Percentiles rank a stretch among this genome's conserved stretches.
phyloP scores from a whole-genome alignment of 2,797 vertebrate species.

The Odontamblyopus rebecca region DNA sequence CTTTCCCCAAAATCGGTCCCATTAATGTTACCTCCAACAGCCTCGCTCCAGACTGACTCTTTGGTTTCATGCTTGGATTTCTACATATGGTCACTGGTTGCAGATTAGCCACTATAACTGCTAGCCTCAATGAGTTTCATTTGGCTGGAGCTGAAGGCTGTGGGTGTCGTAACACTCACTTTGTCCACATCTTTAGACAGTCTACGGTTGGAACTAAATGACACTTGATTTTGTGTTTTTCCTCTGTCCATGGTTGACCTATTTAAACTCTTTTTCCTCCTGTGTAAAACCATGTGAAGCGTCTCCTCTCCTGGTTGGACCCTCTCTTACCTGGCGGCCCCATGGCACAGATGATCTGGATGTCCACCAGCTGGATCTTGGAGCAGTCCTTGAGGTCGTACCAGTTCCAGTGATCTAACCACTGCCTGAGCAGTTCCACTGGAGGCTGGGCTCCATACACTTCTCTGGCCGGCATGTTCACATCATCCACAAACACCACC shows the following conservation, averaged over 20 bases:
- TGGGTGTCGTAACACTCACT: too few relatives aligned
- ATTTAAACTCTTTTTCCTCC: not conserved
- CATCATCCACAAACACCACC: constrained; percentile 93
- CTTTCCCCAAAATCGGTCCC: too few relatives aligned
- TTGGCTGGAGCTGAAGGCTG: too few relatives aligned
- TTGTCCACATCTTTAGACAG: too few relatives aligned
- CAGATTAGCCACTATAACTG: too few relatives aligned
- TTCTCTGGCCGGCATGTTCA: constrained; percentile 92
- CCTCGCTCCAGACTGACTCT: too few relatives aligned
- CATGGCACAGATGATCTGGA: constrained; percentile 91
- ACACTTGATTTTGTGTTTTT: not conserved
- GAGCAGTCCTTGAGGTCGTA: constrained; percentile 90
- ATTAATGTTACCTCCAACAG: too few relatives aligned
- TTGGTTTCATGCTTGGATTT: too few relatives aligned
- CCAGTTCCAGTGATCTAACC: constrained; percentile 94
- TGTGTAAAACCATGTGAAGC: not conserved
- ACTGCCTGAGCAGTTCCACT: constrained; percentile 90
- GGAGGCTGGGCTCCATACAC: constrained; percentile 91
- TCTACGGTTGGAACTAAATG: too few relatives aligned
- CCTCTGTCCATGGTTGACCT: not conserved
- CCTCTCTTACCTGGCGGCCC: constrained; percentile 85
- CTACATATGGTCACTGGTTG: too few relatives aligned
- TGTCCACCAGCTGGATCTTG: constrained; percentile 84
- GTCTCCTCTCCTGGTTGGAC: not conserved
- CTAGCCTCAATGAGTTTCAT: too few relatives aligned